Conservation (phyloP, 1,140 invertebrate genomes). For the Drosophila varians region DNA sequence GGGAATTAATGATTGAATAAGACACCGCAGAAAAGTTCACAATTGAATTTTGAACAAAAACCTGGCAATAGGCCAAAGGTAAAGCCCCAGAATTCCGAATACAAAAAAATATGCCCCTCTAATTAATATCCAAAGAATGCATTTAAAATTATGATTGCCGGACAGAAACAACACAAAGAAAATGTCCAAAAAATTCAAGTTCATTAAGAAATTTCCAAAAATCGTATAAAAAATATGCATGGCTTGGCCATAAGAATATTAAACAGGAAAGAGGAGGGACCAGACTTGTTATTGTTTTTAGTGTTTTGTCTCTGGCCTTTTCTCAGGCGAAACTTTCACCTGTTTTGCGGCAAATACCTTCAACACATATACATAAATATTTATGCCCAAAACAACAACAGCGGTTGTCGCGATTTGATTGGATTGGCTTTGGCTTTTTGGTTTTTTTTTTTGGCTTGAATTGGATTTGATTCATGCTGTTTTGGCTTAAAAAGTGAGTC, state of each 20-base stretch:
- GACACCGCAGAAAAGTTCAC: no score
- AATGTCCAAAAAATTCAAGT: slow-evolving; percentile 10
- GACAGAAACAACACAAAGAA: neutral
- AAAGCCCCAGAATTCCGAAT: neutral
- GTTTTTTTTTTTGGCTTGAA: neutral
- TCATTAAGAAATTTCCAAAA: slow-evolving; percentile 53
- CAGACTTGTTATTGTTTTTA: slow-evolving; percentile 8
- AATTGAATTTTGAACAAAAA: no score
- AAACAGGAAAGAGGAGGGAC: neutral
- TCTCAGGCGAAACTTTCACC: slow-evolving; percentile 54
- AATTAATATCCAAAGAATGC: slow-evolving; percentile 12
- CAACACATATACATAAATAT: slow-evolving; percentile 42
- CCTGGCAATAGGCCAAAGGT: neutral
- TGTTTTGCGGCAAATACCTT: slow-evolving; percentile 34
- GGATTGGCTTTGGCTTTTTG: slow-evolving; percentile 3
- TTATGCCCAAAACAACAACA: slow-evolving; percentile 47
- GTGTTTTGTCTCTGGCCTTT: slow-evolving; percentile 20
- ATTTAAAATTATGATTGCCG: slow-evolving; percentile 16
- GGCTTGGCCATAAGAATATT: slow-evolving; percentile 49
- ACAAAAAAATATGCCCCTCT: neutral
- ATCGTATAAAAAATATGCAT: slow-evolving; percentile 17
- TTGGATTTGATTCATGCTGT: slow-evolving; percentile 41
- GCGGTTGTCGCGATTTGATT: slow-evolving; percentile 28
- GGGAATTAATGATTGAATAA: neutral
- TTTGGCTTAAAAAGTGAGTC: slow-evolving; percentile 38